Base-by-base conservation (phyloP, 92 coral and sea anemone species). In the Galaxea fascicularis region DNA sequence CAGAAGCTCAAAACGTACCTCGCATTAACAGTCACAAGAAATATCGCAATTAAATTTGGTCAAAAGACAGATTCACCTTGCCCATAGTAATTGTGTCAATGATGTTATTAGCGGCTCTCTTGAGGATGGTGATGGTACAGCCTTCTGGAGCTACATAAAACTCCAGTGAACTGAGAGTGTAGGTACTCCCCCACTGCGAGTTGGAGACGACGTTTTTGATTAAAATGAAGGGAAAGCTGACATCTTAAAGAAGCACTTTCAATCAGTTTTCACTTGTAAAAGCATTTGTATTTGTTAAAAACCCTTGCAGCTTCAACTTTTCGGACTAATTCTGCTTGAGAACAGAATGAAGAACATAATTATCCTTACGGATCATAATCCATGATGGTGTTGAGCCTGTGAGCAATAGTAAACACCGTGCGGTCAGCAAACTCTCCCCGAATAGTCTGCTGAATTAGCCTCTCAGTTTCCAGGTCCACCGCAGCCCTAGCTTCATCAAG, bases 401-500 rank as follows among this genome's bases (percentile, higher is more conserved):
- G 95, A 44, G 95, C 95, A 21, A 92, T 89, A 10, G 93, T 92
- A 14, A 92, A 73, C 71, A 89, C 91, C 27, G 95, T 89, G 70
- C 89, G 90, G 79, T 92, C 95, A 77, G 93, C 95, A 73, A 92
- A 92, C 88, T 92, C 95, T 12, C 91, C 86, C 26, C 95, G 81
- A 58, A 92, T 92, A 30, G 95, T 89, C 52, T 92, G 85, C 56
- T 92, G 95, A 31, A 92, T 89, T 45, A 92, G 64, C 25, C 89
- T 93, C 54, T 92, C 95, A 4, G 95, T 92, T 77, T 92, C 93
- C 75, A 92, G 84, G 82, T 92, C 95, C 80, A 92, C 95, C 58
- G 95, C 95, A 44, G 95, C 95, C 25, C 93, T 92, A 77, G 95
- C 95, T 77, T 92, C 95, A 74, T 92, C 95, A 45, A 92, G 89